Evolutionary conservation across 2,113 vertebrate genomes (phyloP).

Genomic region (Psammodynastes pulverulentus): DNA sequence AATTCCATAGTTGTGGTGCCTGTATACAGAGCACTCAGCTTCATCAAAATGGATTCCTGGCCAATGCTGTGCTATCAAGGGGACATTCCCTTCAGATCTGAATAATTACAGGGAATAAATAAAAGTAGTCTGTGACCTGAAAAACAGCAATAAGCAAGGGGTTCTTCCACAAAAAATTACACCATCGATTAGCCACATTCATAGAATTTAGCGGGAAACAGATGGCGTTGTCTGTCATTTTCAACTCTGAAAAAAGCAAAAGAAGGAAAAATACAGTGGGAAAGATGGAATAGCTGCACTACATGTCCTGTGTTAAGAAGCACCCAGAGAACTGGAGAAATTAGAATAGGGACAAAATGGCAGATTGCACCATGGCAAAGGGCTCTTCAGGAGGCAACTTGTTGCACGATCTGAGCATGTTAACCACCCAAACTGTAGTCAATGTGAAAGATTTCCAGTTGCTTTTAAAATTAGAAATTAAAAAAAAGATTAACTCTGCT

Average conservation of each 20-base stretch:
- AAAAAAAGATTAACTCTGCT: background rate
- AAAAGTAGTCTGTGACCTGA: background rate
- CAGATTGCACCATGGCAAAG: background rate
- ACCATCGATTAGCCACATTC: background rate
- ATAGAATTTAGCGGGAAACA: background rate
- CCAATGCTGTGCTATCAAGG: background rate
- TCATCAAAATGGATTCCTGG: background rate
- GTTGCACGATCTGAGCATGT: background rate
- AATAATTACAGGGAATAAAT: background rate
- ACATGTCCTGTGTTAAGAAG: background rate
- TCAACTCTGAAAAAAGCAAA: background rate
- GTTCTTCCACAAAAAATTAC: background rate
- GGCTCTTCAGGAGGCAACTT: background rate
- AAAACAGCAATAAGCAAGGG: background rate
- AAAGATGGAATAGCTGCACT: background rate
- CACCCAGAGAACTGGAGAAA: background rate
- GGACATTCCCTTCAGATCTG: background rate
- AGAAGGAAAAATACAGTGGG: background rate
- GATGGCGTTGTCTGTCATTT: background rate
- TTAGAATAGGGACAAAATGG: background rate
- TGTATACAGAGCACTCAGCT: background rate
- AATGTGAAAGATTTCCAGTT: background rate
- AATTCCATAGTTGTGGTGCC: background rate
- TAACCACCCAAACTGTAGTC: background rate
- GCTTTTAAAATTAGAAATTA: background rate